Evolutionary conservation across 37 sponge, comb jelly and placozoan genomes (phyloP).

Genomic region (Spongia lamella): DNA sequence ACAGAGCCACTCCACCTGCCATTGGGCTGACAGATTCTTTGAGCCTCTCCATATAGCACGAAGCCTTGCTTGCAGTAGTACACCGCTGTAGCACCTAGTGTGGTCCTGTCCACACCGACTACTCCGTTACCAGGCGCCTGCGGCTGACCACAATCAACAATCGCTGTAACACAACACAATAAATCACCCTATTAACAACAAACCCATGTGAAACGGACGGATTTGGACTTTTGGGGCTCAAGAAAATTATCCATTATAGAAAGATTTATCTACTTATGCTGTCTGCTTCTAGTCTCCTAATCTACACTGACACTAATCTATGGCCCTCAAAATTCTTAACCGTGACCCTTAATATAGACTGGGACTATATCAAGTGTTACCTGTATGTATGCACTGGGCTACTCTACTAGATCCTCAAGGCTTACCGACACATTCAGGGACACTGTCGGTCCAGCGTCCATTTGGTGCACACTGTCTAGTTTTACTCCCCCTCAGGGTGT

Average conservation of each 20-base stretch:
- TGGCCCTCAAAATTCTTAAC: too few relatives aligned
- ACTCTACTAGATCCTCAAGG: too few relatives aligned
- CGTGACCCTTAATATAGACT: too few relatives aligned
- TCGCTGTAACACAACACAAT: background rate
- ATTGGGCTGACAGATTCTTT: background rate
- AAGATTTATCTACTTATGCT: too few relatives aligned
- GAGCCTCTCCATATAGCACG: background rate
- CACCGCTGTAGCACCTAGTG: slow-evolving; percentile 2
- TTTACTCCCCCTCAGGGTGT: slow-evolving; percentile 9
- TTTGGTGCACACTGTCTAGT: slow-evolving; percentile 33
- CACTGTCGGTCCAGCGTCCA: slow-evolving; percentile 38
- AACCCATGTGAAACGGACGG: too few relatives aligned
- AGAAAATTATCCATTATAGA: too few relatives aligned
- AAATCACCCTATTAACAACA: too few relatives aligned
- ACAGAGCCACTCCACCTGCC: slow-evolving; percentile 50
- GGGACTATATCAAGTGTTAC: too few relatives aligned
- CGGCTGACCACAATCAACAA: slow-evolving; percentile 32
- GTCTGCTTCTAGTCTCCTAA: too few relatives aligned
- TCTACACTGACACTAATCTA: too few relatives aligned
- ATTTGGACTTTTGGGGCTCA: too few relatives aligned
- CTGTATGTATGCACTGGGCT: too few relatives aligned
- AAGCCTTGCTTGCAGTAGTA: slow-evolving; percentile 44
- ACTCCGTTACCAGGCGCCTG: slow-evolving; percentile 22
- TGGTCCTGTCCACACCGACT: slow-evolving; percentile 15
- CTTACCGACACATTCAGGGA: slow-evolving; percentile 3